phyloP scores from a whole-genome alignment of 2,797 vertebrate species.

The Sandelia bainsii region DNA sequence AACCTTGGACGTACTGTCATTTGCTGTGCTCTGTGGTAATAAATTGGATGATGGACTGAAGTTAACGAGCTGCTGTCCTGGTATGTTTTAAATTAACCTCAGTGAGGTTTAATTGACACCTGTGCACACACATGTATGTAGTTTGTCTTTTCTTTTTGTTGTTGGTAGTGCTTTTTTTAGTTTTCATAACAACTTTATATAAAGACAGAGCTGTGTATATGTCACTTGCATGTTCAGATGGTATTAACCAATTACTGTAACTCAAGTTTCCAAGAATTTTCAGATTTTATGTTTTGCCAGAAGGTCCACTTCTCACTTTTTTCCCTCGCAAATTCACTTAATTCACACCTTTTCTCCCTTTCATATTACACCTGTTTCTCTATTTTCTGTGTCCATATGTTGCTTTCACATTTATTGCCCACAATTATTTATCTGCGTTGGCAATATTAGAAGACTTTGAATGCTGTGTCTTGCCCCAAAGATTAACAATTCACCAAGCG shows the following conservation, averaged over 20 bases:
- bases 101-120: conserved; percentile 35
- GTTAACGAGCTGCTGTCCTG: conserved; percentile 56
- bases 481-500: conserved; percentile 77
- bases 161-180: neutral
- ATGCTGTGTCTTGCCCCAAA: conserved; percentile 64
- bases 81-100: conserved; percentile 42
- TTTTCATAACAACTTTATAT: neutral
- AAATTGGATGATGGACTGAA: conserved; percentile 57
- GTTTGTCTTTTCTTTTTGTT: neutral
- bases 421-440: conserved; percentile 60
- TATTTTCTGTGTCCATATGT: conserved; percentile 42
- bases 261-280: conserved; percentile 3
- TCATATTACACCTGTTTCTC: conserved; percentile 19
- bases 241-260: neutral
- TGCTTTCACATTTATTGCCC: conserved; percentile 49
- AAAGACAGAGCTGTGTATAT: neutral
- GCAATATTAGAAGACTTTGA: conserved; percentile 60
- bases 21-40: conserved; percentile 54
- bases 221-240: neutral
- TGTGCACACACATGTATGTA: neutral
- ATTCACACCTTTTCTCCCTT: conserved; percentile 1
- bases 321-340: neutral
- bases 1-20: conserved; percentile 63
- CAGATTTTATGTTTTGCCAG: neutral
- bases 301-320: conserved; percentile 7